Conservation (phyloP, 2,888 invertebrate genomes). For the Acronicta aceris region DNA sequence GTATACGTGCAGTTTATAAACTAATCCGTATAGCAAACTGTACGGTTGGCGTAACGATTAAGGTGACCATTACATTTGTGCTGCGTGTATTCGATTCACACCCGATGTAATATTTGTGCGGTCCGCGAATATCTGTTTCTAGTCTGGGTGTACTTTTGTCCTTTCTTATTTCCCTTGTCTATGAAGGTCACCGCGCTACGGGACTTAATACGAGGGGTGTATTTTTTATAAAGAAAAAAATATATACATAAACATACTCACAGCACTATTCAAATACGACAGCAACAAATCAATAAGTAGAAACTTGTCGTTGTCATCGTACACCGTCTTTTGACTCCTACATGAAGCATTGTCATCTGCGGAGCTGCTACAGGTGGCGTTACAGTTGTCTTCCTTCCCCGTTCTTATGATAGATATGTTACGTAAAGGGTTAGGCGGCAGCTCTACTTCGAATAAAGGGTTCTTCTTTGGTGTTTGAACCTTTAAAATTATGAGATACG, state of each 20-base stretch:
- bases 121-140: too few relatives aligned
- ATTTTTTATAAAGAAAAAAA: too few relatives aligned
- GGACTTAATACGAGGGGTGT: too few relatives aligned
- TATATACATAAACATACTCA: constrained; percentile 75
- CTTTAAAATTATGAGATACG: constrained; percentile 11
- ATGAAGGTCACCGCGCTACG: too few relatives aligned
- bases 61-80: too few relatives aligned
- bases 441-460: constrained; percentile 83
- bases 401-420: constrained; percentile 79
- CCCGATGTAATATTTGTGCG: too few relatives aligned
- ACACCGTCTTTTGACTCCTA: constrained; percentile 81
- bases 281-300: constrained; percentile 90
- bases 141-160: too few relatives aligned
- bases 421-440: constrained; percentile 74
- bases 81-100: too few relatives aligned
- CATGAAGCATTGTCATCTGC: constrained; percentile 77
- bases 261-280: constrained; percentile 91
- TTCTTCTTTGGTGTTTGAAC: constrained; percentile 85
- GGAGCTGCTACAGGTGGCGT: constrained; percentile 68
- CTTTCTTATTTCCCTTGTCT: too few relatives aligned
- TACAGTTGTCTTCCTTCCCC: constrained; percentile 65
- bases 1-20: too few relatives aligned
- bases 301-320: constrained; percentile 87
- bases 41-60: too few relatives aligned
- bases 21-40: too few relatives aligned